Evolutionary conservation across 2,797 vertebrate genomes (phyloP), one percentile per base, ranked within the genome.

Genomic region (Artibeus lituratus): DNA sequence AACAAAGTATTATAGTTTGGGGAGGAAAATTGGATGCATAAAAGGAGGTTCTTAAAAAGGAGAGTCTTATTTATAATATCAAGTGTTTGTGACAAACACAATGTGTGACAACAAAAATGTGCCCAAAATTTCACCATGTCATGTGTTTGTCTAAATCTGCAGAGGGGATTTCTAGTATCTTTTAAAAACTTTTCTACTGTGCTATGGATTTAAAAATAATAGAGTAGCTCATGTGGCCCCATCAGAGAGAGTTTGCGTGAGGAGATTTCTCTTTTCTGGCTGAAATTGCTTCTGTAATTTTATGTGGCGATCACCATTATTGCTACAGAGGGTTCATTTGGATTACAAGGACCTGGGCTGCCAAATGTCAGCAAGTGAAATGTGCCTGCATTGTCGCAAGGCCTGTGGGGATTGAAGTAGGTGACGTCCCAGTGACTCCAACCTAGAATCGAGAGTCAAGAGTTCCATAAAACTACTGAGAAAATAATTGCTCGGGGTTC

Each of bases 1-100:
- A 94, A 87, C 95, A 94, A 96, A 94, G 19, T 74, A 91, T 96
- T 96, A 87, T 74, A 96, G 72, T 53, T 87, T 94, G 57, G 85
- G 59, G 84, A 96, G 22, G 73, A 85, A 91, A 96, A 96, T 94
- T 96, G 93, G 76, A 89, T 95, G 84, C 65, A 93, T 59, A 67
- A 97, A 94, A 84, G 90, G 53, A 94, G 62, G 11, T 62, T 87
- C 53, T 94, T 88, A 55, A 96, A 95, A 95, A 57, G 65, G 8
- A 97, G 87, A 10, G n/a, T 90, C 80, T 93, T 95, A 39, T 82
- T 95, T 92, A 70, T 80, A 94, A 84, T 96, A 82, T 84, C 72
- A 78, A 94, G 26, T 95, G 29, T 93, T 94, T 85, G 55, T 94
- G 72, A 88, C 24, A 67, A 72, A 92, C 15, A 95, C 84, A 91